phyloP scores from a whole-genome alignment of 2,113 vertebrate species.

The Phalacrocorax aristotelis region DNA sequence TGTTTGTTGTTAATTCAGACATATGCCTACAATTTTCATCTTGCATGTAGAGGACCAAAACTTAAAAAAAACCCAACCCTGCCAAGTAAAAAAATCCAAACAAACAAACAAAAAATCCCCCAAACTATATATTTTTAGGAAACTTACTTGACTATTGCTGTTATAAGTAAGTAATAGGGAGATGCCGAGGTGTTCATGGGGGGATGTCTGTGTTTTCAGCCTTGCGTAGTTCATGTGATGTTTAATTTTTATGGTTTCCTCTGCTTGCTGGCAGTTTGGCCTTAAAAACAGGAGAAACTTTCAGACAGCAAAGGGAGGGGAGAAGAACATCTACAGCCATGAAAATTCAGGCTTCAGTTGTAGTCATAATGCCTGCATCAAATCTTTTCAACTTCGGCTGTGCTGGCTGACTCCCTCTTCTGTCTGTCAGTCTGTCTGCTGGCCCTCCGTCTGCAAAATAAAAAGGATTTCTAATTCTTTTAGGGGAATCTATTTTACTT shows the following conservation, averaged over 20 bases:
- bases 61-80: neutral
- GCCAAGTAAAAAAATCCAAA: neutral
- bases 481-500: neutral
- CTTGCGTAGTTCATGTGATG: neutral
- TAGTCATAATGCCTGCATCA: neutral
- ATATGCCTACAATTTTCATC: neutral
- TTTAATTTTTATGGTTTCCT: neutral
- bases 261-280: neutral
- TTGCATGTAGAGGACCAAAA: neutral
- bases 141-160: accelerated
- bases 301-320: neutral
- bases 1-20: accelerated
- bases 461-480: neutral
- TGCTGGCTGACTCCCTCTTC: neutral
- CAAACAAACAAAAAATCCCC: no score
- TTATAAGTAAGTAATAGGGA: accelerated
- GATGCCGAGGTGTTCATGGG: neutral
- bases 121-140: neutral
- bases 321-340: neutral
- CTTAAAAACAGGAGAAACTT: neutral
- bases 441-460: neutral
- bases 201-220: neutral
- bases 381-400: neutral
- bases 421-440: neutral
- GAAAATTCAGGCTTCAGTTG: neutral